Base-by-base conservation (phyloP, 2,888 invertebrate species). In the Mystacides longicornis region DNA sequence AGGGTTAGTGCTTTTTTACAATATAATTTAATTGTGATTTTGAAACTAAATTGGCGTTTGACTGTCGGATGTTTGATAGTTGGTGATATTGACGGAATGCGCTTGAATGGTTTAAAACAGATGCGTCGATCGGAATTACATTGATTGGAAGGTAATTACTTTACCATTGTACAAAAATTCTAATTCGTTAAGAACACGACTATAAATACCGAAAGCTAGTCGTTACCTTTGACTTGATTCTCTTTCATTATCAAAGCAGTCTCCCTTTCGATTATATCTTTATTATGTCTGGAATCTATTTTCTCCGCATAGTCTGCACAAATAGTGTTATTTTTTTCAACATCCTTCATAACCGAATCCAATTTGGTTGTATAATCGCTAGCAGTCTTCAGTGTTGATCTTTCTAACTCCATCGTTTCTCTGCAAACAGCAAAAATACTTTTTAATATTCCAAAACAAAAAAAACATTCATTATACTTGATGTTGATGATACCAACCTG, bases 391-490 rank as follows among this genome's bases (percentile, higher is more conserved):
- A 81, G 72, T 0, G 81, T 64, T 1, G 69, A 64, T 56, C 73
- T 72, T 63, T 82, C 81, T 57, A 76, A 74, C 62, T 73, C 73
- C 31, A 78, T 77, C 31, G 79, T 74, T 60, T 77, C 75, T 65
- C 81, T 77, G 59, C 9, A 59, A 55, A 52, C 18, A 31, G 37
- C 23, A 45, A 45, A 53, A 27, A 5, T 9, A 21, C 20, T 16
- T 20, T 49, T 16, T 23, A 1, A 27, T 20, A 11, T 19, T 3
- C 20, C n/a, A 21, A 48, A 48, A 2, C 20, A 19, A 20, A 1
- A 19, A 4, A 19, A 47, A 31, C 11, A 31, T 31, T 31, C n/a
- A 20, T 2, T 47, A 3, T 19, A 20, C 5, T n/a, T n/a, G n/a
- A n/a, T n/a, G n/a, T n/a, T n/a, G n/a, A n/a, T n/a, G n/a, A n/a